Conservation (phyloP, 2,888 invertebrate genomes). For the Nomada fucata region DNA sequence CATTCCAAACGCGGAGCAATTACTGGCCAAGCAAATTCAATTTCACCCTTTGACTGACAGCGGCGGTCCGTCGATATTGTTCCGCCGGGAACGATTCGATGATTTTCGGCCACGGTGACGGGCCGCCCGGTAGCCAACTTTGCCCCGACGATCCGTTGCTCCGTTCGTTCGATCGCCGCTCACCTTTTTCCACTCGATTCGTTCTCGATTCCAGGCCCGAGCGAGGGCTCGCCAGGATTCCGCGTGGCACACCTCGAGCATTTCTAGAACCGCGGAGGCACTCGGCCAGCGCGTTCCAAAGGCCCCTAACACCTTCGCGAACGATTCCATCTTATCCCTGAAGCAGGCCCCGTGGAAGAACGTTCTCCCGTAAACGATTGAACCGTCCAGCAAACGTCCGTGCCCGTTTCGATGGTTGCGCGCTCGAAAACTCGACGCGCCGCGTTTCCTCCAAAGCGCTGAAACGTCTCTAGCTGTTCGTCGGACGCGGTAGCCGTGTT, state of each 20-base stretch:
- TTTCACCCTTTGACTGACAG: constrained; percentile 72
- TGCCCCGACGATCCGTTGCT: constrained; percentile 52
- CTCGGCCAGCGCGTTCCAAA: no score
- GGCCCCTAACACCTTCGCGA: no score
- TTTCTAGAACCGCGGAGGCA: no score
- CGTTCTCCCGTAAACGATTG: no score
- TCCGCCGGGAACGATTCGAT: constrained; percentile 60
- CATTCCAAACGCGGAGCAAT: constrained; percentile 71
- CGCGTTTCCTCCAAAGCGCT: no score
- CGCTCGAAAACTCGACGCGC: no score
- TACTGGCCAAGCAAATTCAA: constrained; percentile 71
- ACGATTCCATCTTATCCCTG: no score
- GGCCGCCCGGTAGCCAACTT: constrained; percentile 57
- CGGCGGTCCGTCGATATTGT: constrained; percentile 67
- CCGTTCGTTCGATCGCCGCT: constrained; percentile 20
- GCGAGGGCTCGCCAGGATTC: no score
- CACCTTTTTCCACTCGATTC: constrained; percentile 2
- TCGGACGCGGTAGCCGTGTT: constrained; percentile 30
- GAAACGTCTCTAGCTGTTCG: neutral
- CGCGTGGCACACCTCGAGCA: no score
- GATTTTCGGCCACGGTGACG: constrained; percentile 66
- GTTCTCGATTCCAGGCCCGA: neutral
- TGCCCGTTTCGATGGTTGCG: no score
- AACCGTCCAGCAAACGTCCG: no score
- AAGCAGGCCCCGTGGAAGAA: no score